Evolutionary conservation across 1,140 invertebrate species (phyloP).

Genomic region (Bombus fervidus): DNA sequence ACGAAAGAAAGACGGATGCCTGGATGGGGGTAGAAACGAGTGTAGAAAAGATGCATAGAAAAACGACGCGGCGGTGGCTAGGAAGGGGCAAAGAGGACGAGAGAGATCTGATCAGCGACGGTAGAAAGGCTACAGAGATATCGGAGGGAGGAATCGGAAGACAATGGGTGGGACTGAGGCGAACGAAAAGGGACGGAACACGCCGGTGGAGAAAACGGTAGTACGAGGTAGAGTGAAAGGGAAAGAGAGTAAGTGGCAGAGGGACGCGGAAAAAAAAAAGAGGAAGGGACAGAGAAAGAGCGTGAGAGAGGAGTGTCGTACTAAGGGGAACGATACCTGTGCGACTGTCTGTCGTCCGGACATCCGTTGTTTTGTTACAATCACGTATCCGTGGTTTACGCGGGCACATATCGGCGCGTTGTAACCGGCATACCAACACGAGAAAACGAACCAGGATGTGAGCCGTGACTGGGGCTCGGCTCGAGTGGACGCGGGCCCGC

Average conservation of each 20-base stretch:
- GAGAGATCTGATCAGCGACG: conserved; percentile 53
- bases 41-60: conserved; percentile 39
- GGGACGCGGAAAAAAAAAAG: conserved; percentile 11
- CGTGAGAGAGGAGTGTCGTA: conserved; percentile 58
- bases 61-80: conserved; percentile 7
- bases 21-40: background rate
- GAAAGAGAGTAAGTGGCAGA: conserved; percentile 30
- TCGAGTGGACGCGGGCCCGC: conserved; percentile 64
- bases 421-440: conserved; percentile 49
- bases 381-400: conserved; percentile 77
- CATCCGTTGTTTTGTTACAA: conserved; percentile 82
- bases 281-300: conserved; percentile 45
- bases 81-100: conserved; percentile 44
- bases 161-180: conserved; percentile 18
- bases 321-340: conserved; percentile 79
- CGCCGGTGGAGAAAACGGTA: background rate
- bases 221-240: conserved; percentile 11
- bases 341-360: conserved; percentile 81
- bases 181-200: background rate
- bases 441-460: conserved; percentile 75
- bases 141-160: conserved; percentile 39
- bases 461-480: conserved; percentile 62
- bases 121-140: conserved; percentile 33
- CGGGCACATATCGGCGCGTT: conserved; percentile 70
- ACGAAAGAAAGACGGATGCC: background rate